phyloP scores from a whole-genome alignment of 2,113 vertebrate genomes.

The Laticauda laticaudata region DNA sequence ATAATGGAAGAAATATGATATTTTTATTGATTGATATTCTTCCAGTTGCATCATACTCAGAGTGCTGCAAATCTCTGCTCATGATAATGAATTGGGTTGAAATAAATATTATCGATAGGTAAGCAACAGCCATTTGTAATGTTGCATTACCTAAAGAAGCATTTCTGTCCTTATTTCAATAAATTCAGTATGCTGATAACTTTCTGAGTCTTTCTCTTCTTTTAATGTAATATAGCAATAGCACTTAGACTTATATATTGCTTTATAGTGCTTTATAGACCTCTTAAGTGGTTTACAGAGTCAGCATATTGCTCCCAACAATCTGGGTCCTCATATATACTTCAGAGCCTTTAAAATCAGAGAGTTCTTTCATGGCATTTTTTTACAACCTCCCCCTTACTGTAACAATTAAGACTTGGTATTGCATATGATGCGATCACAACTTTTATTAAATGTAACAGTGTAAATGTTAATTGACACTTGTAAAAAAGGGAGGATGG shows the following conservation, averaged over 20 bases:
- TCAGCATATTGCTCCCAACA: too few relatives aligned
- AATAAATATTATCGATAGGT: neutral
- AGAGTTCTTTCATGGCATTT: neutral
- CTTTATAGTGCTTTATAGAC: too few relatives aligned
- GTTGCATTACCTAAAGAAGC: neutral
- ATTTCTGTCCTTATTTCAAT: neutral
- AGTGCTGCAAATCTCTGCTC: neutral
- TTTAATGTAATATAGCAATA: neutral
- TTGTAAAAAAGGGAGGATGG: neutral
- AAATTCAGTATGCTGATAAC: neutral
- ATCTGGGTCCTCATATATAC: neutral
- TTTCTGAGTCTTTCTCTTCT: neutral
- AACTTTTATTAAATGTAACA: neutral
- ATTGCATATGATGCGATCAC: neutral
- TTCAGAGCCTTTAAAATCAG: neutral
- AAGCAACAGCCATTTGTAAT: neutral
- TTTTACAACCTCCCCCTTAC: neutral
- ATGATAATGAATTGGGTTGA: neutral
- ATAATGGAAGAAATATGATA: neutral
- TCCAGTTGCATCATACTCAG: neutral
- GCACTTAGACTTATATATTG: too few relatives aligned
- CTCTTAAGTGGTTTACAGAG: too few relatives aligned
- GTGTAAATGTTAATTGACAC: neutral
- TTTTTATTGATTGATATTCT: neutral
- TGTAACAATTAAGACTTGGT: neutral